These are phyloP conservation scores for Zoanthus sansibaricus DNA, from an alignment of 92 coral and sea anemone genomes.

Conservation along the genomic window DNA sequence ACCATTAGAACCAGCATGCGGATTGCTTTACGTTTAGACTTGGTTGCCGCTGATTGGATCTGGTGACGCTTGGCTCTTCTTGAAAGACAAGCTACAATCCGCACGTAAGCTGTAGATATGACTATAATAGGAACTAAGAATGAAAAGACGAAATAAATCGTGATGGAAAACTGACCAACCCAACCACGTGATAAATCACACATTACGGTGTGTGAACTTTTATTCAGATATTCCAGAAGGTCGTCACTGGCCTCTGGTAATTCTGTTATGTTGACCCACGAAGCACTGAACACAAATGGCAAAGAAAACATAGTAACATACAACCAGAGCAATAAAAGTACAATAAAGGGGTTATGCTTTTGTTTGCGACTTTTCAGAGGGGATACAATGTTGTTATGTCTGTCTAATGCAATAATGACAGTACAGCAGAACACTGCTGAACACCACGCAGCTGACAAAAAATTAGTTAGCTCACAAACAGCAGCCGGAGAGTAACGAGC, in stretches of 20 bases:
- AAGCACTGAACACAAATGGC: slow-evolving; percentile 45
- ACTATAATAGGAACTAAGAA: slow-evolving; percentile 59
- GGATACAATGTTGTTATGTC: slow-evolving; percentile 65
- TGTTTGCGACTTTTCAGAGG: slow-evolving; percentile 54
- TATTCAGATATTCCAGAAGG: neutral
- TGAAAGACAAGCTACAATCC: slow-evolving; percentile 41
- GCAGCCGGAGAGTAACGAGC: neutral
- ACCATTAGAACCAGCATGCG: slow-evolving; percentile 67
- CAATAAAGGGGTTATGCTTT: slow-evolving; percentile 23
- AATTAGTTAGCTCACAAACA: slow-evolving; percentile 45
- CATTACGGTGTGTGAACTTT: neutral
- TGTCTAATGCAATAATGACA: slow-evolving; percentile 53
- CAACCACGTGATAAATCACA: slow-evolving; percentile 60
- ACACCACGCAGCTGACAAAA: slow-evolving; percentile 43
- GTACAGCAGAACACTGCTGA: slow-evolving; percentile 60
- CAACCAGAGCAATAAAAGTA: slow-evolving; percentile 60
- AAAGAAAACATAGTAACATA: slow-evolving; percentile 49
- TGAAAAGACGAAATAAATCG: slow-evolving; percentile 53
- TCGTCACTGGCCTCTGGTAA: slow-evolving; percentile 55
- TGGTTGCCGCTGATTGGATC: slow-evolving; percentile 59
- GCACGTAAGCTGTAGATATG: slow-evolving; percentile 55
- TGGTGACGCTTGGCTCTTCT: slow-evolving; percentile 49
- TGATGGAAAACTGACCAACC: slow-evolving; percentile 60
- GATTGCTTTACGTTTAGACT: slow-evolving; percentile 67
- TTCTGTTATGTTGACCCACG: slow-evolving; percentile 37